Percentiles rank a stretch among this genome's conserved stretches.
Evolutionary conservation across 2,797 vertebrate genomes (phyloP).

Genomic region (Hoplostethus atlanticus): DNA sequence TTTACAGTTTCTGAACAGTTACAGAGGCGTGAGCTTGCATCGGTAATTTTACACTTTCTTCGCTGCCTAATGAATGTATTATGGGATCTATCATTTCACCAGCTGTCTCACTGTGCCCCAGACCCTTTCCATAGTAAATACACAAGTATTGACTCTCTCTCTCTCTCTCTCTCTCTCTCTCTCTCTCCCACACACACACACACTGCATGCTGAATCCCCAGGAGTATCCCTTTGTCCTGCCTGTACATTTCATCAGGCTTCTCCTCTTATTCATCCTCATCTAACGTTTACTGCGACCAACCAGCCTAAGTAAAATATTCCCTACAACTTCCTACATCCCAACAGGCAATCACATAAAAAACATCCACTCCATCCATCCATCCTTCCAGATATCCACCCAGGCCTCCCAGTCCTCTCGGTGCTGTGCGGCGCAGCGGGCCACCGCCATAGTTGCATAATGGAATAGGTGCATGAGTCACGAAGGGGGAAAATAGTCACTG

Average conservation of each 20-base stretch:
- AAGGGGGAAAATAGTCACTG: conserved; percentile 14
- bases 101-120: conserved; percentile 26
- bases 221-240: conserved; percentile 12
- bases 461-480: conserved; percentile 62
- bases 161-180: conserved; percentile 11
- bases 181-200: conserved; percentile 19
- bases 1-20: conserved; percentile 7
- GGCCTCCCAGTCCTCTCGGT: conserved; percentile 50
- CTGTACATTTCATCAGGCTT: conserved; percentile 9
- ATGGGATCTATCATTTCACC: conserved; percentile 43
- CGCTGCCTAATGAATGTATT: conserved; percentile 34
- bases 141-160: conserved; percentile 34
- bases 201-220: conserved; percentile 21
- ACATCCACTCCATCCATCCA: conserved; percentile 52
- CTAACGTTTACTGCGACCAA: conserved; percentile 37
- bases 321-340: conserved; percentile 27
- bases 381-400: conserved; percentile 35
- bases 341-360: not conserved
- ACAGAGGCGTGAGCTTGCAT: not conserved
- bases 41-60: conserved; percentile 16
- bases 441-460: conserved; percentile 43
- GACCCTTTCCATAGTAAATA: conserved; percentile 39
- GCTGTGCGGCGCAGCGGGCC: conserved; percentile 18
- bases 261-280: conserved; percentile 33
- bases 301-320: conserved; percentile 23